A percentile compares a stretch with the other conserved stretches of the same genome.
These are phyloP conservation scores for Meloidogyne exigua DNA, from an alignment of 1,140 invertebrate genomes.

Conservation along the genomic window DNA sequence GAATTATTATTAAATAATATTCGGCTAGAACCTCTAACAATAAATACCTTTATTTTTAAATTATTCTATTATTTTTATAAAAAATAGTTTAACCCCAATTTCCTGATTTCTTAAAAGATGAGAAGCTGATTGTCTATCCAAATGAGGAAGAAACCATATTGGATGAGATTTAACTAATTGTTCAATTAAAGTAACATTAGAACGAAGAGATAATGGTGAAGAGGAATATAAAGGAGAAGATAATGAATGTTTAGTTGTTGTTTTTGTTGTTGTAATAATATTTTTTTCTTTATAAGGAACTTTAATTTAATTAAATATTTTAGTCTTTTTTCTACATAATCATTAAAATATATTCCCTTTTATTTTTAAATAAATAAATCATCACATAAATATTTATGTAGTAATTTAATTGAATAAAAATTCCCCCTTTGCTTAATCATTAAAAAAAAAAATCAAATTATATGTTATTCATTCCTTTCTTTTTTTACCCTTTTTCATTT, in stretches of 20 bases:
- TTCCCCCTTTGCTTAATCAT: too few species aligned
- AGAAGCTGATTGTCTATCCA: constrained; percentile 83
- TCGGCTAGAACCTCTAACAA: constrained; percentile 87
- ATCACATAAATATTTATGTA: too few species aligned
- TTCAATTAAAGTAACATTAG: constrained; percentile 20
- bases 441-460: too few species aligned
- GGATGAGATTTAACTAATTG: constrained; percentile 80
- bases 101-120: constrained; percentile 88
- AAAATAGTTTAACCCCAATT: constrained; percentile 71
- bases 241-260: neutral
- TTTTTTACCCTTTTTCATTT: too few species aligned
- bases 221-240: neutral
- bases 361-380: too few species aligned
- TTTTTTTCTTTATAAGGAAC: neutral
- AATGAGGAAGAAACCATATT: constrained; percentile 90
- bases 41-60: constrained; percentile 76
- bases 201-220: constrained; percentile 7
- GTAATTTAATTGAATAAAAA: too few species aligned
- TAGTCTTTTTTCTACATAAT: too few species aligned
- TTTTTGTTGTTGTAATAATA: too few species aligned
- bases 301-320: neutral
- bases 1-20: constrained; percentile 63
- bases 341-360: too few species aligned
- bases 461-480: too few species aligned
- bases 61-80: neutral